A percentile compares a stretch with the other conserved stretches of the same genome.
phyloP scores from a whole-genome alignment of 1,140 invertebrate species.

The Coptotermes formosanus region DNA sequence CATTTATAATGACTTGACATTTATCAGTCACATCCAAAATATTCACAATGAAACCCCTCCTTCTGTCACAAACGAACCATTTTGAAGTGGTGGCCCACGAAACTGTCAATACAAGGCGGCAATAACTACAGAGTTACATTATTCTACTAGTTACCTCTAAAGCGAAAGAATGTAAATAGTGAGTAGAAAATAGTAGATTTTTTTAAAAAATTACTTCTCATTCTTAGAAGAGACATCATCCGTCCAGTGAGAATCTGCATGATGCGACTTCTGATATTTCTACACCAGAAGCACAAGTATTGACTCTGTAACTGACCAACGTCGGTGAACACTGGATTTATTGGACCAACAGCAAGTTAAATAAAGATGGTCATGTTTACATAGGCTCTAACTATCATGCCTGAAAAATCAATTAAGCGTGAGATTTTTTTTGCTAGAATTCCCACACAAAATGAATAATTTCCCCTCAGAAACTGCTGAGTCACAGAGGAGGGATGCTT shows the following conservation, averaged over 20 bases:
- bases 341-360: background rate
- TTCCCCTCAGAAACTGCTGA: background rate
- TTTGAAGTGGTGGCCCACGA: no score
- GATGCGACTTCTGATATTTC: background rate
- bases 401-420: background rate
- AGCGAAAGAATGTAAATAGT: constrained; percentile 19
- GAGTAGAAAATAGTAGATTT: constrained; percentile 14
- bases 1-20: background rate
- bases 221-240: constrained; percentile 13
- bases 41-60: background rate
- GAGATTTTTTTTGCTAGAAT: background rate
- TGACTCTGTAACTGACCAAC: constrained; percentile 12
- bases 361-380: background rate
- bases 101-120: background rate
- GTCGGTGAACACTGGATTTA: background rate
- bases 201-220: background rate
- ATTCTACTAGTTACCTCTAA: background rate
- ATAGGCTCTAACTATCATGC: background rate
- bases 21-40: background rate
- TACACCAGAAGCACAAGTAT: constrained; percentile 16
- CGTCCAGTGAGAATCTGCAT: constrained; percentile 3
- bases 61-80: no score
- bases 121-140: background rate
- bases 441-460: background rate
- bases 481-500: background rate